phyloP scores from a whole-genome alignment of 2,888 invertebrate genomes.

The Nematopogon swammerdamellus region DNA sequence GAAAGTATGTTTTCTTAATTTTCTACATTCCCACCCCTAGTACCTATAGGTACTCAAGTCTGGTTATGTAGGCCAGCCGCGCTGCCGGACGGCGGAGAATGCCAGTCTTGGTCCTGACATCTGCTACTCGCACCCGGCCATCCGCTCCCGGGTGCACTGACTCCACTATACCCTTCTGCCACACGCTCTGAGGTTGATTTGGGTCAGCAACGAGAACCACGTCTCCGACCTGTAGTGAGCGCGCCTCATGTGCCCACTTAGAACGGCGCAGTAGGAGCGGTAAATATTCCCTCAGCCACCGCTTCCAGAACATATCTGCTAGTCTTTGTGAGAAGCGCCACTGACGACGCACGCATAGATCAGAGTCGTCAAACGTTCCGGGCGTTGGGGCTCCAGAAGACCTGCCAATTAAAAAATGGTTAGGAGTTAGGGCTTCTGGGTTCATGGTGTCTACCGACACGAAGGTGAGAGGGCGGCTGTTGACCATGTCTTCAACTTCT shows the following conservation, averaged over 20 bases:
- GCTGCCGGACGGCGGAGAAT: slow-evolving; percentile 12
- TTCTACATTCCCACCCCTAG: too few relatives aligned
- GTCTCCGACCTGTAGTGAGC: slow-evolving; percentile 4
- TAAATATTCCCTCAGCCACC: slow-evolving; percentile 7
- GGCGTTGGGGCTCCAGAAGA: slow-evolving; percentile 6
- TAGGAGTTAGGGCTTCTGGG: slow-evolving; percentile 15
- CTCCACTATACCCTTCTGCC: slow-evolving; percentile 12
- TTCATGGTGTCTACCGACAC: slow-evolving; percentile 14
- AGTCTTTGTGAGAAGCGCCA: slow-evolving; percentile 9
- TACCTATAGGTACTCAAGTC: too few relatives aligned
- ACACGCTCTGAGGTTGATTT: slow-evolving; percentile 12
- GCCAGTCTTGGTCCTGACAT: slow-evolving; percentile 13
- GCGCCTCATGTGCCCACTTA: slow-evolving; percentile 1
- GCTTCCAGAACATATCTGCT: slow-evolving; percentile 6
- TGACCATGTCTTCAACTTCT: slow-evolving; percentile 10
- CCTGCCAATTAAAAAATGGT: slow-evolving; percentile 15
- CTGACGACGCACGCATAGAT: slow-evolving; percentile 7
- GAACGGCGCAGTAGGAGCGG: slow-evolving; percentile 2
- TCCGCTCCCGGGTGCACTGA: slow-evolving; percentile 12
- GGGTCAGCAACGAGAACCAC: slow-evolving; percentile 12
- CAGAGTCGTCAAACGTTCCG: slow-evolving; percentile 5
- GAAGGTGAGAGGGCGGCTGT: slow-evolving; percentile 14
- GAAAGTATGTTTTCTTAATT: too few relatives aligned
- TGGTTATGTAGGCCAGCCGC: slow-evolving; percentile 14
- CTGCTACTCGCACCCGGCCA: slow-evolving; percentile 14